Conservation (phyloP, 1,140 invertebrate genomes). For the Globodera rostochiensis region DNA sequence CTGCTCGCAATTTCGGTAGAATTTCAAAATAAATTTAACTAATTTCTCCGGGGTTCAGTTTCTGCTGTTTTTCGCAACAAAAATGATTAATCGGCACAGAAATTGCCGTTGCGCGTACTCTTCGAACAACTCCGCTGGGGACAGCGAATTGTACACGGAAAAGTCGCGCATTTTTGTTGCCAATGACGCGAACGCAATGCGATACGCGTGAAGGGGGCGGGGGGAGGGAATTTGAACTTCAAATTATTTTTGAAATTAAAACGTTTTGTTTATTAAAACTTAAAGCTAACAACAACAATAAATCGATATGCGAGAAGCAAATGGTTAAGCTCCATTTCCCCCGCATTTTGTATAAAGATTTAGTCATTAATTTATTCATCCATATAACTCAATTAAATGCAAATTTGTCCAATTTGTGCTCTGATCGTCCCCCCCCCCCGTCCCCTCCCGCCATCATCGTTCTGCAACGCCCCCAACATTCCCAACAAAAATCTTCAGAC, state of each 20-base stretch:
- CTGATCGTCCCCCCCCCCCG: background rate
- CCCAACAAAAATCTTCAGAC: constrained; percentile 7
- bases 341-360: background rate
- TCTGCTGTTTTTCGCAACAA: background rate
- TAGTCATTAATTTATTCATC: too few relatives aligned
- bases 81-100: constrained; percentile 21
- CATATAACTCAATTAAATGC: background rate
- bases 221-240: too few relatives aligned
- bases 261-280: background rate
- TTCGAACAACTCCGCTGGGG: background rate
- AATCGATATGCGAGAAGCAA: too few relatives aligned
- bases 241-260: background rate
- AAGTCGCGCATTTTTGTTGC: constrained; percentile 7
- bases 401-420: background rate
- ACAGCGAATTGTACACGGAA: constrained; percentile 1
- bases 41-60: background rate
- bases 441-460: background rate
- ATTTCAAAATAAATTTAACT: background rate
- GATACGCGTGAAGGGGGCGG: background rate
- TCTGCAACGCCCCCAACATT: background rate
- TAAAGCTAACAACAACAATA: background rate
- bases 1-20: constrained; percentile 21
- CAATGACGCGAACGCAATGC: constrained; percentile 8
- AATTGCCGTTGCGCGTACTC: constrained; percentile 19
- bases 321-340: background rate